phyloP scores from a whole-genome alignment of 2,888 invertebrate species.

The Oscheius sp. region DNA sequence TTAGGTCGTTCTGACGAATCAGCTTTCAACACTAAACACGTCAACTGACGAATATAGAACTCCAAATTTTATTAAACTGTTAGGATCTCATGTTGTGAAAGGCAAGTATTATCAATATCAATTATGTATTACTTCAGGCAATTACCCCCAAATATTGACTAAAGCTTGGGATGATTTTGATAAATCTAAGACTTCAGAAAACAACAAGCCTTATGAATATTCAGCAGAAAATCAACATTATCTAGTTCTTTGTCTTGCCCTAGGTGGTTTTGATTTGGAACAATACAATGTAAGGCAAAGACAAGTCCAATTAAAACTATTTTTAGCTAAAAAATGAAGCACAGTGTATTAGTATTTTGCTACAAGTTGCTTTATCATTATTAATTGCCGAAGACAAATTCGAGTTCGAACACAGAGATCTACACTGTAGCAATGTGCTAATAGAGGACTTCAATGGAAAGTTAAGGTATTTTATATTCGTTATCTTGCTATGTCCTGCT shows the following conservation, averaged over 20 bases:
- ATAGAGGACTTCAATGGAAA: background rate
- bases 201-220: conserved; percentile 77
- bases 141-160: background rate
- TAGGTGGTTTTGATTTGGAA: conserved; percentile 87
- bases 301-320: background rate
- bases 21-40: no score
- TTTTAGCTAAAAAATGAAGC: conserved; percentile 42
- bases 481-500: no score
- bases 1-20: background rate
- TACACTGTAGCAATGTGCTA: conserved; percentile 87
- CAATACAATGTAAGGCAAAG: conserved; percentile 46
- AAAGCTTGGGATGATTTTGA: background rate
- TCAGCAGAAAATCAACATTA: conserved; percentile 80
- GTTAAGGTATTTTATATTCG: no score
- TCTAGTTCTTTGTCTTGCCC: conserved; percentile 84
- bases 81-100: background rate
- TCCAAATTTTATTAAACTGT: background rate
- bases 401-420: conserved; percentile 92
- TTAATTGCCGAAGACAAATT: conserved; percentile 79
- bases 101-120: background rate
- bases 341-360: conserved; percentile 74
- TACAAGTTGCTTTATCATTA: conserved; percentile 85
- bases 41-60: background rate
- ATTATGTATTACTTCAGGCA: background rate
- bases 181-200: conserved; percentile 38